Base-by-base conservation (phyloP, 2,888 invertebrate species). In the Timema podura region DNA sequence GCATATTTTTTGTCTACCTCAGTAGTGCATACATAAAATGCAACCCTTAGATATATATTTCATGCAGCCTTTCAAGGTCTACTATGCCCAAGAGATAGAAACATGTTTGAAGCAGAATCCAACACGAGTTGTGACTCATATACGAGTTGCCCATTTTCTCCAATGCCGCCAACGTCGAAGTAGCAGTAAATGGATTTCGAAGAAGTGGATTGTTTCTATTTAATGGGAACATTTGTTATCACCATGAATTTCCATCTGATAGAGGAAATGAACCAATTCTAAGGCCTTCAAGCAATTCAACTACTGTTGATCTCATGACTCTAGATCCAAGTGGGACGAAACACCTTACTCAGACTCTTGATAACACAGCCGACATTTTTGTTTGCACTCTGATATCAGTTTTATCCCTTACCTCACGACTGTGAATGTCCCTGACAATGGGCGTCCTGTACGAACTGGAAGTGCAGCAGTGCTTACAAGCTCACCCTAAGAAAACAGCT, bases 1-100 rank as follows among this genome's bases (percentile, higher is more conserved):
- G 47, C 65, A 65, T 46, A 15, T 65, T 47, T 13, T 65, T 5
- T 65, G 65, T 65, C 47, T 65, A 46, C 65, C 65, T 9, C 65
- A 45, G 10, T 11, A 45, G 13, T 45, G 65, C 65, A 47, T 1
- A 48, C 46, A 65, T 10, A 65, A 65, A 47, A 48, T 48, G 65
- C 47, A 65, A 15, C 65, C 65, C 48, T n/a, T 46, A 9, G 1
- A 47, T 47, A 15, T 13, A 6, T 5, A 9, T 5, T 65, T 65
- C 16, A 65, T 65, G 65, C n/a, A 46, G 5, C 15, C 47, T 13
- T 48, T 65, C 46, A 65, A 47, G 48, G 47, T 5, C 9, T 47
- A n/a, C 8, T 47, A 47, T 65, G 11, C 48, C 13, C 16, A 11
- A 48, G 65, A 6, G n/a, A 15, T 65, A 15, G 47, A 65, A 47